A percentile compares a stretch with the other conserved stretches of the same genome.
phyloP scores from a whole-genome alignment of 2,113 vertebrate species.

The Spea multiplicata region DNA sequence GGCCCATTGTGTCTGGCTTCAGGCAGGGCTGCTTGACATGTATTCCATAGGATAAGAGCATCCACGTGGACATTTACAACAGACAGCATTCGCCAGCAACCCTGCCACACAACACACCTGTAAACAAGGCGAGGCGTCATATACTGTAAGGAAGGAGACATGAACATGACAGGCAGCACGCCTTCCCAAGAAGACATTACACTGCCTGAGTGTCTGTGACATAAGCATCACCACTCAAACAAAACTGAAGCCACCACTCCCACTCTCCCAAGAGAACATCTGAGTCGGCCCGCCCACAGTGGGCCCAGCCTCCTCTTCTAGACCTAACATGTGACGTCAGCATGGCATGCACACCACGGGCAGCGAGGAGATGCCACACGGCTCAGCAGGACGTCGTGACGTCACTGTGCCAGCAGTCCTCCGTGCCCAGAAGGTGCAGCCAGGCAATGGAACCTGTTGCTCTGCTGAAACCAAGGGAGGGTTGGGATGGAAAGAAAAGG shows the following conservation, averaged over 20 bases:
- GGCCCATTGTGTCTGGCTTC: background rate
- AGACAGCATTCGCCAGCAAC: background rate
- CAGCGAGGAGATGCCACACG: background rate
- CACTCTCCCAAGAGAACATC: background rate
- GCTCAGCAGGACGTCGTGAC: background rate
- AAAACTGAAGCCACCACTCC: background rate
- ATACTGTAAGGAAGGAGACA: background rate
- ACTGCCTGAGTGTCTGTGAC: background rate
- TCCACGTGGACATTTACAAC: background rate
- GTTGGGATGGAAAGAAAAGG: background rate
- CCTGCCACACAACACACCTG: background rate
- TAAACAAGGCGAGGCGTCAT: background rate
- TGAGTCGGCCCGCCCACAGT: background rate
- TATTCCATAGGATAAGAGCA: background rate
- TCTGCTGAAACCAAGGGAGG: background rate
- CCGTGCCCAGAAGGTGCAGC: background rate
- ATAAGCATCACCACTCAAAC: background rate
- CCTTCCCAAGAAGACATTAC: background rate
- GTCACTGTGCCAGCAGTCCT: background rate
- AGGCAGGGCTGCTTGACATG: background rate
- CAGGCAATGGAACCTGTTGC: constrained; percentile 29
- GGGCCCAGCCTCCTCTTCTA: background rate
- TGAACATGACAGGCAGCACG: background rate
- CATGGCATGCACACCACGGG: background rate
- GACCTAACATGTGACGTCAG: constrained; percentile 10